Base-by-base conservation (phyloP, 2,888 invertebrate species). In the Rhagophthalmus giganteus region DNA sequence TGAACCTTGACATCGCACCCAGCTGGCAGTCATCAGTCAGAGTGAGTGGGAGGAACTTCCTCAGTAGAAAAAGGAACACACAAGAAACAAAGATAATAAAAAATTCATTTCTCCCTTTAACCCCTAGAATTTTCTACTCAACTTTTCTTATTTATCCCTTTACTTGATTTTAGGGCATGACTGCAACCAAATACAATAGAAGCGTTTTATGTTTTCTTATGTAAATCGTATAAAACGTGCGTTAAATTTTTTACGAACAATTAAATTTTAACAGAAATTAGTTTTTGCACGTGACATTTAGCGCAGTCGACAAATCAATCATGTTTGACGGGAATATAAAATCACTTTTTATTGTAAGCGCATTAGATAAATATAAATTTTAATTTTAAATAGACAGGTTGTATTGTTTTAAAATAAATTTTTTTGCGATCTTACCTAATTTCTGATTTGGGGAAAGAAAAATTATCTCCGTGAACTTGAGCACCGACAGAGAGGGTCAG, bases 11-110 rank as follows among this genome's bases (percentile, higher is more conserved):
- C 59, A 56, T 55, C 55, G 48, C 44, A 49, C 41, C 49, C 59
- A 56, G 55, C 59, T 57, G 57, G 54, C 54, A 56, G 51, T 56
- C 57, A 59, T 59, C 55, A 56, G 49, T 57, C 56, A 59, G 54
- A 51, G 44, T 38, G 45, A 31, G 39, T 45, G 26, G 45, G 51
- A 34, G 44, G 45, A 38, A 51, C 49, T 41, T 49, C 42, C 37
- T 48, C 30, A 30, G 14, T 14, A 37, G 31, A 49, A 40, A 49
- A 42, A 49, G 13, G 24, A 9, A 26, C 28, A 41, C 37, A 45
- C 24, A 47, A 16, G 38, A 38, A 47, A 38, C 32, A 32, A 48
- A 35, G 40, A 48, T 41, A 34, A 39, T 48, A 40, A 48, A 48
- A 48, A 48, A 40, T 40, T 39, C 39, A 39, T 39, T 20, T 38